Conservation (phyloP, 2,888 invertebrate genomes). For the Aethes cnicana region DNA sequence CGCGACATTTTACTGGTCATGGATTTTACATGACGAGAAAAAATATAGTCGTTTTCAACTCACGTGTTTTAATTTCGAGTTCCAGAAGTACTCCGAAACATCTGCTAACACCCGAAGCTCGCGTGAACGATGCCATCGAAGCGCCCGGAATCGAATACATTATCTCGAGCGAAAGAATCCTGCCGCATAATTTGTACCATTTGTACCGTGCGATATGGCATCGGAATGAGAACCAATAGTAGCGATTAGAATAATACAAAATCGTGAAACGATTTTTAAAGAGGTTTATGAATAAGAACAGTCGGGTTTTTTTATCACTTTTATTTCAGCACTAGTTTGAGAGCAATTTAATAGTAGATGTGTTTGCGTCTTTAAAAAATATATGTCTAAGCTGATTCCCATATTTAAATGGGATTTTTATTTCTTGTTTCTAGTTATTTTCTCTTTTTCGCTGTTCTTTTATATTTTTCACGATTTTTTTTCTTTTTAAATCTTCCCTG, state of each 20-base stretch:
- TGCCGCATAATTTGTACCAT: conserved; percentile 67
- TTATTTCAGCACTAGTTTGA: too few relatives aligned
- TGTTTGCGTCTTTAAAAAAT: too few relatives aligned
- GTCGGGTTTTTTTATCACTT: too few relatives aligned
- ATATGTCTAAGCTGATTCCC: too few relatives aligned
- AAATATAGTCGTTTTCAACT: background rate
- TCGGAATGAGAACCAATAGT: conserved; percentile 29
- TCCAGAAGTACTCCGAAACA: conserved; percentile 45
- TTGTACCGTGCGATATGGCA: conserved; percentile 40
- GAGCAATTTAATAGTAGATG: too few relatives aligned
- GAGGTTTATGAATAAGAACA: too few relatives aligned
- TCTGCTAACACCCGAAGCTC: conserved; percentile 61
- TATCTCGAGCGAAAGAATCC: conserved; percentile 65
- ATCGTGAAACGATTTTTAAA: too few relatives aligned
- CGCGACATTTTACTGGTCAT: conserved; percentile 2
- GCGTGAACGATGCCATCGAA: conserved; percentile 78
- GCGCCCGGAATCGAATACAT: conserved; percentile 68
- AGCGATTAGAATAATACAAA: conserved; percentile 2
- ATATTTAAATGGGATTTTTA: too few relatives aligned
- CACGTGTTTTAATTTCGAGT: conserved; percentile 13
- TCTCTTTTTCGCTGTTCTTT: too few relatives aligned
- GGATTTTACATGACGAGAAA: conserved; percentile 10
- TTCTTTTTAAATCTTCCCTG: too few relatives aligned
- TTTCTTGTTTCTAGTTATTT: too few relatives aligned
- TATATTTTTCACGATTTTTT: too few relatives aligned